phyloP scores from a whole-genome alignment of 2,888 invertebrate genomes.

The Dione vanillae region DNA sequence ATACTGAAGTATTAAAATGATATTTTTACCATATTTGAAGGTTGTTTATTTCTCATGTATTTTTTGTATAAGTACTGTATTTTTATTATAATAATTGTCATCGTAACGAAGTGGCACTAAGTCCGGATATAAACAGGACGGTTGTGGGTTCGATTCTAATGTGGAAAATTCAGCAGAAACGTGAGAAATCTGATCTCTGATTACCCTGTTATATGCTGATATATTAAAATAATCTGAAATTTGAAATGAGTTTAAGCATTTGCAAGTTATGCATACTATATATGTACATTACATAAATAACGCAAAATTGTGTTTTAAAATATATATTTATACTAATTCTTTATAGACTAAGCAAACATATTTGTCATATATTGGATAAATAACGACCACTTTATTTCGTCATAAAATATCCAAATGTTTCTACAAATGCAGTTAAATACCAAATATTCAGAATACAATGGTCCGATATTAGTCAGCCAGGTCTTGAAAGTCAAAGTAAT shows the following conservation, averaged over 20 bases:
- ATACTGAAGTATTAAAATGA: conserved; percentile 64
- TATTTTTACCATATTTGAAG: conserved; percentile 49
- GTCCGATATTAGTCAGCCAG: conserved; percentile 21
- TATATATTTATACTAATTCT: conserved; percentile 24
- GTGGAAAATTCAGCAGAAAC: too few species aligned
- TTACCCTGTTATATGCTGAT: too few species aligned
- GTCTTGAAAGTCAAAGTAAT: conserved; percentile 24
- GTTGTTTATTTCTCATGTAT: not conserved
- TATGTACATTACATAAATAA: not conserved
- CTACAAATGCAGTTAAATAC: conserved; percentile 34
- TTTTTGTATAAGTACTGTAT: not conserved
- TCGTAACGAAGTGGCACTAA: too few species aligned
- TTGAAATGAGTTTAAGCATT: too few species aligned
- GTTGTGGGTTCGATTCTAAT: too few species aligned
- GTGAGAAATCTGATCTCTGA: too few species aligned
- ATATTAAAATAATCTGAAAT: too few species aligned
- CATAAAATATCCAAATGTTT: conserved; percentile 32
- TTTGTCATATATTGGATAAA: conserved; percentile 33
- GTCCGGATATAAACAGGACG: too few species aligned
- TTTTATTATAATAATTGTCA: too few species aligned
- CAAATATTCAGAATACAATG: conserved; percentile 22
- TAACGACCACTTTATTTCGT: conserved; percentile 33
- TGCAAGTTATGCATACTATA: too few species aligned
- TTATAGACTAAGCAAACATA: conserved; percentile 27
- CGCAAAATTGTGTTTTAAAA: conserved; percentile 4